phyloP scores from a whole-genome alignment of 2,888 invertebrate species.

The Aporophyla lueneburgensis region DNA sequence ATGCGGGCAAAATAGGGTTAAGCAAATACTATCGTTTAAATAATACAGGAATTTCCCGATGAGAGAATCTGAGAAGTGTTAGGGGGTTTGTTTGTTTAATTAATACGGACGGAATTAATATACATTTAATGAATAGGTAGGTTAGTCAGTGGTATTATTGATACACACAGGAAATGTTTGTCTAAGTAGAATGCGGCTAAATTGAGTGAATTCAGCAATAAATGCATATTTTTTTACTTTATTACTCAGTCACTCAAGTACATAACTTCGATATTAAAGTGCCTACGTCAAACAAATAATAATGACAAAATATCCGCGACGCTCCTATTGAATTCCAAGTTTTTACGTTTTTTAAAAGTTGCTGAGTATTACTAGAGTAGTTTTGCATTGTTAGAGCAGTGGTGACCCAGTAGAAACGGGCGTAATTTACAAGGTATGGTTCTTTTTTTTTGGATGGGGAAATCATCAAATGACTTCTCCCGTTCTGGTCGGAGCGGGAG shows the following conservation, averaged over 20 bases:
- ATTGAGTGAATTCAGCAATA: no score
- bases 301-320: background rate
- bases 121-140: background rate
- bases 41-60: conserved; percentile 31
- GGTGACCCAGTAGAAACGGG: no score
- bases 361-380: no score
- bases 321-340: background rate
- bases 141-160: no score
- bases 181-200: background rate
- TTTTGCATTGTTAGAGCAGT: no score
- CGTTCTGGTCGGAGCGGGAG: no score
- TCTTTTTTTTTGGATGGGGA: no score
- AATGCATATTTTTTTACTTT: background rate
- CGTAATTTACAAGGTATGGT: no score
- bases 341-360: no score
- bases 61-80: background rate
- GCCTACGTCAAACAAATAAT: background rate
- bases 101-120: background rate
- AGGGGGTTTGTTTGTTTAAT: background rate
- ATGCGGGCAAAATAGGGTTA: conserved; percentile 21
- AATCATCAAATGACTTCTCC: no score
- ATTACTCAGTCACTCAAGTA: background rate
- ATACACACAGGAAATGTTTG: background rate
- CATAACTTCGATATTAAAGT: background rate
- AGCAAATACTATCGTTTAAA: conserved; percentile 33